Conservation (phyloP, 2,888 invertebrate genomes). For the Noctua fimbriata region DNA sequence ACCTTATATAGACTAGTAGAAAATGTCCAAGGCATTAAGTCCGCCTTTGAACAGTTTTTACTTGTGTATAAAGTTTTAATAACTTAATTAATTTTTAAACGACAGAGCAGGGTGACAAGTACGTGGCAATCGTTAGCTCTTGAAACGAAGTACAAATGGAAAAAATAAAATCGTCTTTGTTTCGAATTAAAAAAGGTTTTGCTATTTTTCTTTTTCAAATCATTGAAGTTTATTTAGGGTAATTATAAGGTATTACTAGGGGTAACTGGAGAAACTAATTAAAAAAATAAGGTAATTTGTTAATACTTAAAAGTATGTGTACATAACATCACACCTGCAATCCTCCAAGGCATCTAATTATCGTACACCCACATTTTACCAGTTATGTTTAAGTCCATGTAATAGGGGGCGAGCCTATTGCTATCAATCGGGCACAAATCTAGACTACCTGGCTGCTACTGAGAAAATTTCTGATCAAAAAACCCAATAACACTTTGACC, state of each 20-base stretch:
- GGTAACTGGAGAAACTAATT: neutral
- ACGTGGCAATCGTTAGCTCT: neutral
- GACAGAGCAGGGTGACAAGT: constrained; percentile 37
- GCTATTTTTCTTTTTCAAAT: no score
- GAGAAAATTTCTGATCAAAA: no score
- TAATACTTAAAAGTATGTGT: neutral
- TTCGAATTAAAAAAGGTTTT: neutral
- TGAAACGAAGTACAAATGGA: constrained; percentile 11
- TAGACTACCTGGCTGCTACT: no score
- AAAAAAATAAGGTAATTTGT: neutral
- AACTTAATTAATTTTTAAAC: constrained; percentile 14
- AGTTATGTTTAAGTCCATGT: neutral
- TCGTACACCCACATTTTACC: neutral
- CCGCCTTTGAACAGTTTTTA: no score
- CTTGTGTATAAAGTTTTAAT: no score
- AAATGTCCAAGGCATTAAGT: no score
- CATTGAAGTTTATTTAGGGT: neutral
- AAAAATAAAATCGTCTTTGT: neutral
- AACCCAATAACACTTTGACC: no score
- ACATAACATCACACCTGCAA: neutral
- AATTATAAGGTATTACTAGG: neutral
- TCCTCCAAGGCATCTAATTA: neutral
- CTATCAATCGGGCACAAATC: no score
- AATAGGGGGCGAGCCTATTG: no score
- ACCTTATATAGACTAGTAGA: no score